These are phyloP conservation scores for Cantharis nigra DNA, from an alignment of 2,888 invertebrate species.

Conservation along the genomic window DNA sequence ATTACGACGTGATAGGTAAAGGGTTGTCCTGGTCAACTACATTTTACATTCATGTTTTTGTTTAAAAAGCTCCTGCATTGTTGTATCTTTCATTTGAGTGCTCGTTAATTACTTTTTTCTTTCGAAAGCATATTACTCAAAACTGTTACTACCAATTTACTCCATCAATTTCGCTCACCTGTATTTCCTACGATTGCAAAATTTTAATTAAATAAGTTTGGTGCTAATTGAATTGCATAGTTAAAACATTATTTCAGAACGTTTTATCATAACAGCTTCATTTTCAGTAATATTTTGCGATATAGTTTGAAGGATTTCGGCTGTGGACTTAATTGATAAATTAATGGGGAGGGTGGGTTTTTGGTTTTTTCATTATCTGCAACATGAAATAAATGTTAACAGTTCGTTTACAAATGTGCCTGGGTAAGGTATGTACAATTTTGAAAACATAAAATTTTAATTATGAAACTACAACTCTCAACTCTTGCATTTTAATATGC, in stretches of 20 bases:
- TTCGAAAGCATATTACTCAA: not conserved
- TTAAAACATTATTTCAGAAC: not conserved
- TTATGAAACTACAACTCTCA: not conserved
- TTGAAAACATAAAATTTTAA: not conserved
- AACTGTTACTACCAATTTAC: not conserved
- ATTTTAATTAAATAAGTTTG: not conserved
- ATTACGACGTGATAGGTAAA: conserved; percentile 2
- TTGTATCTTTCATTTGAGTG: not conserved
- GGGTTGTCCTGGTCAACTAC: not conserved
- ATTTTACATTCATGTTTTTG: not conserved
- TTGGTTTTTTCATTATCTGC: not conserved
- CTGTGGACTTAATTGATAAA: not conserved
- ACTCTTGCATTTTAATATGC: not conserved
- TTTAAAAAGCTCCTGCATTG: not conserved
- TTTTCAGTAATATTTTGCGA: not conserved
- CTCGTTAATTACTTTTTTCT: not conserved
- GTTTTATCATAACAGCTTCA: not conserved
- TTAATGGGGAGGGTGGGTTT: not conserved
- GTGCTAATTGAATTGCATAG: not conserved
- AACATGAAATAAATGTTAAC: not conserved
- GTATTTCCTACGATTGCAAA: not conserved
- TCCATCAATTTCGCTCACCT: not conserved
- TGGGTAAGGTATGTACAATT: not conserved
- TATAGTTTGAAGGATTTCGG: not conserved
- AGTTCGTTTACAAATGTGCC: not conserved